Conservation (phyloP, 2,113 vertebrate species). For the Macroglossus sobrinus region DNA sequence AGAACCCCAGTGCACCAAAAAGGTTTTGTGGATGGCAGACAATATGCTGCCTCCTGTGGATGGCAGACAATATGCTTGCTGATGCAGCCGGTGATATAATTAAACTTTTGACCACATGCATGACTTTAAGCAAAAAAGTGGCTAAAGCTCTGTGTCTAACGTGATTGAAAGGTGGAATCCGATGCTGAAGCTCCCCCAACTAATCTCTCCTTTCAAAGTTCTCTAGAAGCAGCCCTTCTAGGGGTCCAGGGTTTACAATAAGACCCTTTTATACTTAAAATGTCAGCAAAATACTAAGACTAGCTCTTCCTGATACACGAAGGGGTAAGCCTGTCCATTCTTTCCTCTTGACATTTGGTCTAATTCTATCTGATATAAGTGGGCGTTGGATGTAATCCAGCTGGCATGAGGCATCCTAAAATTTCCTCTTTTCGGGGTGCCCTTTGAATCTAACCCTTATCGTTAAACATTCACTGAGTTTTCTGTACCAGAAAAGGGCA, state of each 20-base stretch:
- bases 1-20: constrained; percentile 31
- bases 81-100: constrained; percentile 68
- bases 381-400: constrained; percentile 73
- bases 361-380: constrained; percentile 75
- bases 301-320: constrained; percentile 63
- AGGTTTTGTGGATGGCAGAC: constrained; percentile 61
- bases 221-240: constrained; percentile 60
- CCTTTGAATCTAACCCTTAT: constrained; percentile 50
- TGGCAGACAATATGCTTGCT: constrained; percentile 70
- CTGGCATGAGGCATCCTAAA: constrained; percentile 62
- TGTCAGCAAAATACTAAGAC: constrained; percentile 68
- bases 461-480: background rate
- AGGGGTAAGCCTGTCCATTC: constrained; percentile 62
- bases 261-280: constrained; percentile 74
- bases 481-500: constrained; percentile 54
- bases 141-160: constrained; percentile 71
- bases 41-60: constrained; percentile 73
- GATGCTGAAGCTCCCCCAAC: constrained; percentile 52
- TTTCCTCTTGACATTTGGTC: constrained; percentile 72
- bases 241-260: constrained; percentile 72
- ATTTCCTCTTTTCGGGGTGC: background rate
- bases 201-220: constrained; percentile 69
- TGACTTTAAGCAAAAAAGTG: constrained; percentile 72
- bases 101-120: constrained; percentile 77
- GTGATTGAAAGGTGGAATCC: constrained; percentile 66